phyloP scores from a whole-genome alignment of 2,113 vertebrate genomes.

The Leucoraja erinaceus region DNA sequence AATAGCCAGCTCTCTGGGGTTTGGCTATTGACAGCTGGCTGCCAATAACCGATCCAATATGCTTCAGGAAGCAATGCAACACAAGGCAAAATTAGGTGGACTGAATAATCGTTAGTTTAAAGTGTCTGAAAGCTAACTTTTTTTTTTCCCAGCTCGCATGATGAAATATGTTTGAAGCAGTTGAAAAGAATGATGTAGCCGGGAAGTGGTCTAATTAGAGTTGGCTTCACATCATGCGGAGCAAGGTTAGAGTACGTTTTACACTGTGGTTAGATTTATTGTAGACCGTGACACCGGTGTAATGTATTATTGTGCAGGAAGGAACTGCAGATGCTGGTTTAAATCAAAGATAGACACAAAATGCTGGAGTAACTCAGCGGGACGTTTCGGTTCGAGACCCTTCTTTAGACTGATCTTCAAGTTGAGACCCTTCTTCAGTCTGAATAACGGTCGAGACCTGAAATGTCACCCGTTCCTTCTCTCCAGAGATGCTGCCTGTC shows the following conservation, averaged over 20 bases:
- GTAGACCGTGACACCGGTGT: background rate
- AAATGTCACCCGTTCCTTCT: too few relatives aligned
- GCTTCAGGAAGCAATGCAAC: constrained; percentile 56
- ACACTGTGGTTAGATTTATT: background rate
- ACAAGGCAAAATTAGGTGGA: constrained; percentile 58
- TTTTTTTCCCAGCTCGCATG: constrained; percentile 17
- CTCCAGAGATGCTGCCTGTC: too few relatives aligned
- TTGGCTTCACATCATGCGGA: constrained; percentile 15
- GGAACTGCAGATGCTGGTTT: too few relatives aligned
- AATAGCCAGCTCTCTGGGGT: constrained; percentile 77
- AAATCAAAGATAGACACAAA: too few relatives aligned
- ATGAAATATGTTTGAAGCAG: background rate
- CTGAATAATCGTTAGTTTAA: constrained; percentile 37
- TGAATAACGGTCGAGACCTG: too few relatives aligned
- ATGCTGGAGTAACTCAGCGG: too few relatives aligned
- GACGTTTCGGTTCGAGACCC: too few relatives aligned
- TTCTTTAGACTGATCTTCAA: too few relatives aligned
- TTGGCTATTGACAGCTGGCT: constrained; percentile 75
- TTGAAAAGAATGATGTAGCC: background rate
- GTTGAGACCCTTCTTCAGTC: too few relatives aligned
- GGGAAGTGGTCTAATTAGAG: background rate
- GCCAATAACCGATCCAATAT: constrained; percentile 81
- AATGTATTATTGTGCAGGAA: background rate
- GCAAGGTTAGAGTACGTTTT: background rate
- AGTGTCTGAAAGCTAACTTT: constrained; percentile 15